Conservation (phyloP, 2,113 vertebrate species). For the Anseranas semipalmata region DNA sequence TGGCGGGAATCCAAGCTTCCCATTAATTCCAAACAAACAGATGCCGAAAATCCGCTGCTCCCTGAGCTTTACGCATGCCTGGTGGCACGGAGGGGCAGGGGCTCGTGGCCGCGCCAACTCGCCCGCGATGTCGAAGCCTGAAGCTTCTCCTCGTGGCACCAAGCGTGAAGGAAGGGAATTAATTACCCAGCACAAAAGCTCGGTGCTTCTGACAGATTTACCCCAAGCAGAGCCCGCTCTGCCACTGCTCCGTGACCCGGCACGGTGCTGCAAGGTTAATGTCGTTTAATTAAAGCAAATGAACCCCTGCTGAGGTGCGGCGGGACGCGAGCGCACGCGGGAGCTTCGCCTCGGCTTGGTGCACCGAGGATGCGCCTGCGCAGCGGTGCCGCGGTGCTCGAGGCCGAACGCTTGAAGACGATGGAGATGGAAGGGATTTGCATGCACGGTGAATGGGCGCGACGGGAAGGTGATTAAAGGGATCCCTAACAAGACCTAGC, state of each 20-base stretch:
- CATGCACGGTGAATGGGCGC: accelerated
- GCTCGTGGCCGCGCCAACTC: neutral
- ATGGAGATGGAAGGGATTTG: neutral
- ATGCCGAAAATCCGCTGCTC: neutral
- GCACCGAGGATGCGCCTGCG: neutral
- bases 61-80: neutral
- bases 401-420: too few relatives aligned
- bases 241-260: neutral
- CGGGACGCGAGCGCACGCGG: too few relatives aligned
- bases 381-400: neutral
- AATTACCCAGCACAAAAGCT: neutral
- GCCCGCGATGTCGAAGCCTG: neutral
- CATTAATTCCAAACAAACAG: neutral
- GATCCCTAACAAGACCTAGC: accelerated
- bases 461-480: accelerated
- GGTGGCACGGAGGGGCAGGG: neutral
- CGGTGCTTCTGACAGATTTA: neutral
- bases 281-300: too few relatives aligned
- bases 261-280: too few relatives aligned
- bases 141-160: neutral
- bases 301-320: too few relatives aligned
- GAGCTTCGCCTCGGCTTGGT: neutral
- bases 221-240: neutral
- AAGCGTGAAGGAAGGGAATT: neutral
- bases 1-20: neutral